Base-by-base conservation (phyloP, 2,113 vertebrate species). In the Chionis minor region DNA sequence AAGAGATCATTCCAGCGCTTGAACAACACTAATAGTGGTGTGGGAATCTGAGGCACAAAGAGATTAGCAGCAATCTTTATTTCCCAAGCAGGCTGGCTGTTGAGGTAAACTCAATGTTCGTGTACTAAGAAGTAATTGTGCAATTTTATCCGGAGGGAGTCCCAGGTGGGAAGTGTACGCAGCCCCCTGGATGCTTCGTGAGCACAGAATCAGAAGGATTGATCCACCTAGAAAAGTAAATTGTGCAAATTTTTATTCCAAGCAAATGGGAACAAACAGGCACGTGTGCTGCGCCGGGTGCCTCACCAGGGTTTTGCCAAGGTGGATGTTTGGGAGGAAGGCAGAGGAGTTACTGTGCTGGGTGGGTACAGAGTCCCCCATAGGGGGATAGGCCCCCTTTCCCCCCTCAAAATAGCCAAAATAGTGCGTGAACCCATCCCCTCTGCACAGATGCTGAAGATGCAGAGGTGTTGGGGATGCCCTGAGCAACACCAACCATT, bases 131-230 rank as follows among this genome's bases (percentile, higher is more conserved):
- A 65, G 49, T 42, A 86, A 81, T 42, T 33, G 59, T 72, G 33
- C 8, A 12, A 0, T 59, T 70, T 59, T 83, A 21, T 66, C 42
- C 7, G 2, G 54, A 92, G 71, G 33, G 58, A 90, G 26, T 19
- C 42, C 63, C 0, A 1, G 42, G 45, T 9, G 21, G 67, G 55
- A 87, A 30, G 49, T 13, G 30, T 28, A 28, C 15, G 6, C 13
- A 52, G 52, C n/a, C 35, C n/a, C 0, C 0, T 5, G 27, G 62
- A 12, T 22, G 4, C 38, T 93, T 59, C 0, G 0, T 3, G 8
- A 40, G 63, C 32, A 42, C 55, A 91, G 54, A 78, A 56, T 10
- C 1, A 3, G 62, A 49, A 62, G 40, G 59, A 52, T 1, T 4
- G 28, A 27, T 23, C 40, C 58, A 33, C 26, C 2, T 45, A 54